phyloP scores from a whole-genome alignment of 2,113 vertebrate species.

The Merops nubicus region DNA sequence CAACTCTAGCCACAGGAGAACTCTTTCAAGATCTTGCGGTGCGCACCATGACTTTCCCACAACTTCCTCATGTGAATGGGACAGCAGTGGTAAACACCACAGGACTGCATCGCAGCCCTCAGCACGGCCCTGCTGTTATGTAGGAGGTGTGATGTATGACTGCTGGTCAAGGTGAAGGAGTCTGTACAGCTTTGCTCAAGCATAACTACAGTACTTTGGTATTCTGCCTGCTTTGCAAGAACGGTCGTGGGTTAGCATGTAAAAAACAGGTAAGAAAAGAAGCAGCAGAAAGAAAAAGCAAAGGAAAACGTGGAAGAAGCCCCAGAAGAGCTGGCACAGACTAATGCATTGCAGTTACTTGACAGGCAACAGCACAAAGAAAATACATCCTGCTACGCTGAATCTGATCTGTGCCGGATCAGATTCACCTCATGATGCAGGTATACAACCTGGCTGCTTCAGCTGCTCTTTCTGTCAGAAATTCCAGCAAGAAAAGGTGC shows the following conservation, averaged over 20 bases:
- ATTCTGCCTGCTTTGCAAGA: not conserved
- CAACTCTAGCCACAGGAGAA: slow-evolving; percentile 39
- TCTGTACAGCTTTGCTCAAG: not conserved
- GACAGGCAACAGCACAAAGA: not conserved
- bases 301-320: not conserved
- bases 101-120: not conserved
- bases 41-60: slow-evolving; percentile 16
- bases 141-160: not conserved
- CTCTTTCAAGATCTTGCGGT: slow-evolving; percentile 55
- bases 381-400: not conserved
- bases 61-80: slow-evolving; percentile 14
- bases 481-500: not conserved
- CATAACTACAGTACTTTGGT: not conserved
- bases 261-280: not conserved
- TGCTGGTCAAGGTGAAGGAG: not conserved
- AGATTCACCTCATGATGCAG: not conserved
- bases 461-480: not conserved
- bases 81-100: not conserved
- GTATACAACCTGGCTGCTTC: not conserved
- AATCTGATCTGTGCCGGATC: not conserved
- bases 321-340: not conserved
- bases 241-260: not conserved
- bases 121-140: not conserved
- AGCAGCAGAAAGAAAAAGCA: not conserved
- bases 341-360: not conserved